Evolutionary conservation across 53 echinoderm and acorn worm genomes (phyloP), one percentile per base, ranked within the genome.

Genomic region (Pentamera pediparva): DNA sequence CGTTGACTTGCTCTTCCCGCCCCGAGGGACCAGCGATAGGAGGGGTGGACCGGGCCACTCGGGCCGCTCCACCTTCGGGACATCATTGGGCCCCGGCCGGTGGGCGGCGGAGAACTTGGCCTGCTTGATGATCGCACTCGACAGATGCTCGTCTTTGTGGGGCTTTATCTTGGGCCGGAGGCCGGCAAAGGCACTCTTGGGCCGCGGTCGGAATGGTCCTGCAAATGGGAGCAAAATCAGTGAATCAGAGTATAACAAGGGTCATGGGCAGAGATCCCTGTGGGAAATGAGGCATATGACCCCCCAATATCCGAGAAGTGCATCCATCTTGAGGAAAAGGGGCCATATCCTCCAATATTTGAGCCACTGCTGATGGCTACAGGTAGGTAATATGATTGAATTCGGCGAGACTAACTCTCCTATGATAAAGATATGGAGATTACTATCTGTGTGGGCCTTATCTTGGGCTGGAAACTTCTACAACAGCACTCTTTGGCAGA

Each of bases 11-110:
- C 91, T 91, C 32, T 88, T 78, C 48, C 56, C 70, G 25, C 83
- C 76, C 47, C 74, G 59, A 36, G 67, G 76, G 34, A 84, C 61
- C 36, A 69, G 67, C 18, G 86, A 71, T 8, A 82, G 83, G 53
- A 85, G 86, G 27, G 88, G 98, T 9, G 92, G 91, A 13, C 83
- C 98, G 3, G 98, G 98, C 88, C 91, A 98, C 64, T 89, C 89
- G 4, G 89, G 92, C 43, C 89, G 60, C 56, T 98, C 98, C 27
- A 98, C 89, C 75, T 92, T 98, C 1, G 86, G 79, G 26, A 76
- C 77, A 57, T 79, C 83, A 24, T 80, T 81, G n/a, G 91, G 89
- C 30, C 76, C 82, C 8, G 91, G 98, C 69, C 85, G 88, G 59
- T 82, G 80, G 19, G 88, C 91, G 12, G 88, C 89, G 49, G 98